These are phyloP conservation scores for Aurelia sp. DNA, from an alignment of 30 jellyfish, hydroid and myxozoan genomes.

Conservation along the genomic window DNA sequence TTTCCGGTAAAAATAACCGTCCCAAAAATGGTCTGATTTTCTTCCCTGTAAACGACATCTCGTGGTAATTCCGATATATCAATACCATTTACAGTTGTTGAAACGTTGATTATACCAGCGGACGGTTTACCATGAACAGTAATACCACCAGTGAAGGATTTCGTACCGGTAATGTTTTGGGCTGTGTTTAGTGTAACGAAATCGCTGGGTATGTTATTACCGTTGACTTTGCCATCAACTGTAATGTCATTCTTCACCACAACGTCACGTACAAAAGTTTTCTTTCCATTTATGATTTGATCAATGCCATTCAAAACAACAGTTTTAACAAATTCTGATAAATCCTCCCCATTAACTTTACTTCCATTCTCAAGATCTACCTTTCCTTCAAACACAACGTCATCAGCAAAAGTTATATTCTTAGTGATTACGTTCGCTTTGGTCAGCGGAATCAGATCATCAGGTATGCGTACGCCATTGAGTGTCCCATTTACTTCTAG, in stretches of 20 bases:
- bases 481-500: constrained; percentile 55
- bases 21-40: constrained; percentile 68
- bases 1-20: constrained; percentile 57
- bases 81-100: constrained; percentile 76
- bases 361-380: constrained; percentile 18
- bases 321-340: constrained; percentile 46
- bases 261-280: constrained; percentile 15
- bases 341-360: constrained; percentile 68
- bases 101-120: constrained; percentile 50
- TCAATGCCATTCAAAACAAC: constrained; percentile 67
- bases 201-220: constrained; percentile 71
- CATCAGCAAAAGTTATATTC: constrained; percentile 32
- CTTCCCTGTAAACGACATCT: constrained; percentile 62
- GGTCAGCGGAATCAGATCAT: constrained; percentile 41
- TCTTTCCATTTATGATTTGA: constrained; percentile 50
- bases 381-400: constrained; percentile 4
- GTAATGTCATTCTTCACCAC: constrained; percentile 5
- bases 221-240: constrained; percentile 68
- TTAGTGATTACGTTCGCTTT: neutral
- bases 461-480: constrained; percentile 54
- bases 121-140: constrained; percentile 29
- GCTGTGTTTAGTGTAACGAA: constrained; percentile 70
- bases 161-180: constrained; percentile 76
- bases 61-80: constrained; percentile 78
- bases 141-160: constrained; percentile 47